Base-by-base conservation (phyloP, 2,888 invertebrate genomes). In the Diarsia brunnea region DNA sequence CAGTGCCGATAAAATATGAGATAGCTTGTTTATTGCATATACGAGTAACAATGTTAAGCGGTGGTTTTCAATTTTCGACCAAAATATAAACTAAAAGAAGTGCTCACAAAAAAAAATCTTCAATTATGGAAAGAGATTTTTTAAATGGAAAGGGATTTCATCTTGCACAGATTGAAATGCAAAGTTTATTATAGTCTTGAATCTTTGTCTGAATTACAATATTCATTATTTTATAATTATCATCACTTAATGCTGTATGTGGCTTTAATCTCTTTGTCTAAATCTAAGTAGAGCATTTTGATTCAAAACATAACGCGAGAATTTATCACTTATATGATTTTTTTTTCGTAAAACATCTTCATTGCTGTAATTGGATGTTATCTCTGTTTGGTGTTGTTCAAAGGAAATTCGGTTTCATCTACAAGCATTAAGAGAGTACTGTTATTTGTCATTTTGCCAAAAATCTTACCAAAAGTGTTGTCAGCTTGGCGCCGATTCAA, bases 401-500 rank as follows among this genome's bases (percentile, higher is more conserved):
- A 43, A 43, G 8, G 24, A 63, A 43, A n/a, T 24, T 14, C 10
- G 8, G 24, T 14, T 43, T 14, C 14, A 43, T 43, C n/a, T 8
- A n/a, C 2, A 8, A 63, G 14, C 43, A 14, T 24, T 43, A 63
- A 1, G 63, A 24, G n/a, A 24, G 16, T 24, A 63, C 14, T 16
- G 8, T 43, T 16, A 24, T 43, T 63, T 63, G 63, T n/a, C n/a
- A 43, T n/a, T 43, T 53, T 14, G 21, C 10, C 10, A 58, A 45
- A 45, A 47, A 55, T 53, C 98, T 98, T 95, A 99, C 99, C 98
- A 92, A 99, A 98, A 75, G 97, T 97, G 89, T 98, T 98, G 77
- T 98, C 98, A 70, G 98, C 97, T 91, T 99, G 98, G 82, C 99
- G 97, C 90, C 98, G 97, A 91, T 98, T 99, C 97, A 99, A 98